Percentiles rank a stretch among this genome's conserved stretches.
Evolutionary conservation across 2,113 vertebrate genomes (phyloP).

Genomic region (Sinocyclocheilus maitianheensis): DNA sequence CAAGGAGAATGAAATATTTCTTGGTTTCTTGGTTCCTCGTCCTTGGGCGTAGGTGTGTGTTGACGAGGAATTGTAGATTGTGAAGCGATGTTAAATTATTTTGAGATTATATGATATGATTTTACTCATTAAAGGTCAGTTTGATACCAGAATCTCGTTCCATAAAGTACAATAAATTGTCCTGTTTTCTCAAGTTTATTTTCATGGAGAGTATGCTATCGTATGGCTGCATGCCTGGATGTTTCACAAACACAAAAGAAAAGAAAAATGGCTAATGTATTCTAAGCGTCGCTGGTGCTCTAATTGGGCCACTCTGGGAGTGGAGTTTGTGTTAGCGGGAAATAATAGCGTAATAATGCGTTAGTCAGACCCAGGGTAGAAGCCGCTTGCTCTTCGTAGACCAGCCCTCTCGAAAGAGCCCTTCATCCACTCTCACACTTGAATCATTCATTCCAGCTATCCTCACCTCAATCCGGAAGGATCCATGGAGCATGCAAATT

Average conservation of each 20-base stretch:
- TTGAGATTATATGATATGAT: neutral
- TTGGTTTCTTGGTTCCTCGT: slow-evolving; percentile 6
- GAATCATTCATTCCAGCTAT: slow-evolving; percentile 15
- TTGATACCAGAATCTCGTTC: neutral
- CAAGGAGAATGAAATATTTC: neutral
- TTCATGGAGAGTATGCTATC: neutral
- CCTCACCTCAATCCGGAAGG: slow-evolving; percentile 15
- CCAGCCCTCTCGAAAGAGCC: slow-evolving; percentile 13
- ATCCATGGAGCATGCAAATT: slow-evolving; percentile 13
- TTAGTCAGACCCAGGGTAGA: neutral
- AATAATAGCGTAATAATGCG: slow-evolving; percentile 17
- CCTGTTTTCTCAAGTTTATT: neutral
- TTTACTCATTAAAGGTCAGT: neutral
- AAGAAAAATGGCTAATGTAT: neutral
- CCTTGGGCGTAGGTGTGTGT: neutral
- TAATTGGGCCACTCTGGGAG: slow-evolving; percentile 4
- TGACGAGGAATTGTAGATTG: neutral
- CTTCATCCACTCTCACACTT: slow-evolving; percentile 29
- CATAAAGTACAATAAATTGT: neutral
- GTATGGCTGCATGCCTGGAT: neutral
- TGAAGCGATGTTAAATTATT: neutral
- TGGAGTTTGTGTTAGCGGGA: neutral
- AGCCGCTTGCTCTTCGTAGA: neutral
- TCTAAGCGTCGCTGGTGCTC: neutral
- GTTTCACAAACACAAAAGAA: neutral